phyloP scores from a whole-genome alignment of 2,888 invertebrate genomes.

The Octonoba sinensis region DNA sequence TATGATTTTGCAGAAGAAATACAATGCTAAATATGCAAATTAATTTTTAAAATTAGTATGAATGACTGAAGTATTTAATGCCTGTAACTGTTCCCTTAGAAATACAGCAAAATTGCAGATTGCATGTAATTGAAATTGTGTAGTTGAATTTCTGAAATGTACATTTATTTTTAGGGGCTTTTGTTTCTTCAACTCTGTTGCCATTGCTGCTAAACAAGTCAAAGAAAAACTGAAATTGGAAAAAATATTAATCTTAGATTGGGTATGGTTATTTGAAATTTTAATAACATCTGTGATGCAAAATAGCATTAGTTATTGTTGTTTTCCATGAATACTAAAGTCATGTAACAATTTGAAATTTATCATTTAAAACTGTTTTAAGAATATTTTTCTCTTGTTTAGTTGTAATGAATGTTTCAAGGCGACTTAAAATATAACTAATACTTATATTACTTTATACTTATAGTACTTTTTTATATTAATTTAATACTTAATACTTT shows the following conservation, averaged over 20 bases:
- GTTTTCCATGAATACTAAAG: no score
- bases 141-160: no score
- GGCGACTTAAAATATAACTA: background rate
- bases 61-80: no score
- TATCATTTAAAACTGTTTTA: background rate
- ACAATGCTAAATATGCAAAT: no score
- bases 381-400: background rate
- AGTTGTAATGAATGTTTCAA: background rate
- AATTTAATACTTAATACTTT: constrained; percentile 1
- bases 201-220: constrained; percentile 91
- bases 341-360: no score
- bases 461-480: constrained; percentile 4
- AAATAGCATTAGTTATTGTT: background rate
- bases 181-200: constrained; percentile 99
- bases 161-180: constrained; percentile 84
- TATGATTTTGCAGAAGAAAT: no score
- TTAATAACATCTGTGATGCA: background rate
- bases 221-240: constrained; percentile 86
- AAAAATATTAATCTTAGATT: constrained; percentile 95
- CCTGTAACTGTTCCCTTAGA: no score
- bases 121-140: no score
- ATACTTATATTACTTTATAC: background rate
- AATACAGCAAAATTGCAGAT: no score
- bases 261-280: constrained; percentile 76
- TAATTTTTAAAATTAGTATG: no score